These are phyloP conservation scores for Tetrapedia diversipes DNA, from an alignment of 2,888 invertebrate genomes.

Conservation along the genomic window DNA sequence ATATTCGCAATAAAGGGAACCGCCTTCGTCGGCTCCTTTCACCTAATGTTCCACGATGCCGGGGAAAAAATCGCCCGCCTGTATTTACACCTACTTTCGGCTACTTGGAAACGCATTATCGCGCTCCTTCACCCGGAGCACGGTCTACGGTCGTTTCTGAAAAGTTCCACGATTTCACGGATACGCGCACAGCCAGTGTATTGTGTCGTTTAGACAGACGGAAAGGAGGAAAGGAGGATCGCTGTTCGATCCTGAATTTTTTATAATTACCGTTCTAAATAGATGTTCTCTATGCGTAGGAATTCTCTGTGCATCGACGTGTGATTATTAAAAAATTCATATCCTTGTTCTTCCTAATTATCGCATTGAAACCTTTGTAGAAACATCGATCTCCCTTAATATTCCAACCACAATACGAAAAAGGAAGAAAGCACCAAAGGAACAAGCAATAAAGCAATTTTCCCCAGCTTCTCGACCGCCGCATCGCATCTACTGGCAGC, in stretches of 20 bases:
- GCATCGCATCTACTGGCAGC: neutral
- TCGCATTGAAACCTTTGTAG: too few species aligned
- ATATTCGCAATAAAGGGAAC: slow-evolving; percentile 79
- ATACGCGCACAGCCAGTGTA: slow-evolving; percentile 26
- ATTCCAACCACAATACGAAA: too few species aligned
- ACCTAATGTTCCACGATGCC: slow-evolving; percentile 57
- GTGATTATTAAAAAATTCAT: too few species aligned
- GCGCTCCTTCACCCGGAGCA: slow-evolving; percentile 65
- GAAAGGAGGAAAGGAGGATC: neutral
- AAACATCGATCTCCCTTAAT: too few species aligned
- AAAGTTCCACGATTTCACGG: slow-evolving; percentile 43
- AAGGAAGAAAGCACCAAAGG: neutral
- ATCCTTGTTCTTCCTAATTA: too few species aligned
- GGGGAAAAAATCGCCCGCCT: slow-evolving; percentile 57
- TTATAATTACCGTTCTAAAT: too few species aligned
- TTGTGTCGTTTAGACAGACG: slow-evolving; percentile 6
- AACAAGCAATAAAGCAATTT: neutral
- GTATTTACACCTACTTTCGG: slow-evolving; percentile 76
- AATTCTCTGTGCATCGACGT: too few species aligned
- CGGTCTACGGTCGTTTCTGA: slow-evolving; percentile 24
- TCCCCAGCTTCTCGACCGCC: neutral
- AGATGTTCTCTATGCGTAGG: too few species aligned
- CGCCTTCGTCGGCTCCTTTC: slow-evolving; percentile 76
- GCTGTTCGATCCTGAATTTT: neutral
- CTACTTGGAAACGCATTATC: slow-evolving; percentile 78